A percentile compares a stretch with the other conserved stretches of the same genome.
Evolutionary conservation across 2,888 invertebrate species (phyloP).

Genomic region (Brachyptera risi): DNA sequence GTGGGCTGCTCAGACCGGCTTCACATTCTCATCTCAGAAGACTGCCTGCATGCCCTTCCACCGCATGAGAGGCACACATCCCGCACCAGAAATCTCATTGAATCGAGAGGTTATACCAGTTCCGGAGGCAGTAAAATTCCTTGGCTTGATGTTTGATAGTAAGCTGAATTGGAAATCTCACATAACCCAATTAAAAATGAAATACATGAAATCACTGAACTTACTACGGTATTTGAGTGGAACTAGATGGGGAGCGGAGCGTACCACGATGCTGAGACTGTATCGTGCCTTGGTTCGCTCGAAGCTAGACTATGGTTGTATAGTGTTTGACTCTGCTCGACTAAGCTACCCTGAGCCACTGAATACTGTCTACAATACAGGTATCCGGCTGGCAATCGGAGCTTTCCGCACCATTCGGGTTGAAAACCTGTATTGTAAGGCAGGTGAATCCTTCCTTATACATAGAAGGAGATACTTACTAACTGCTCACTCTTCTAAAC

Average conservation of each 20-base stretch:
- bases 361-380: background rate
- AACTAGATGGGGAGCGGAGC: conserved; percentile 10
- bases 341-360: background rate
- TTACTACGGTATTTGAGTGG: conserved; percentile 4
- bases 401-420: conserved; percentile 15
- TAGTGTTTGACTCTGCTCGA: background rate
- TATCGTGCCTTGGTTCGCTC: background rate
- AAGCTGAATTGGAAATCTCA: background rate
- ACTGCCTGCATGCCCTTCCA: conserved; percentile 19
- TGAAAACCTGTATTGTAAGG: background rate
- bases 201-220: conserved; percentile 12
- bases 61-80: background rate
- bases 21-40: conserved; percentile 17
- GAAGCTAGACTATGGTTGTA: conserved; percentile 1
- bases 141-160: background rate
- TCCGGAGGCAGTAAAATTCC: background rate
- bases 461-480: background rate
- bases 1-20: conserved; percentile 13
- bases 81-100: conserved; percentile 7
- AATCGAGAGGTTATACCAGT: conserved; percentile 1
- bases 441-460: background rate
- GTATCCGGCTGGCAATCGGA: background rate
- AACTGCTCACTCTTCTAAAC: too few relatives aligned
- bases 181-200: background rate
- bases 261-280: background rate